Evolutionary conservation across 1,140 invertebrate species (phyloP).

Genomic region (Carcinoscorpius rotundicauda): DNA sequence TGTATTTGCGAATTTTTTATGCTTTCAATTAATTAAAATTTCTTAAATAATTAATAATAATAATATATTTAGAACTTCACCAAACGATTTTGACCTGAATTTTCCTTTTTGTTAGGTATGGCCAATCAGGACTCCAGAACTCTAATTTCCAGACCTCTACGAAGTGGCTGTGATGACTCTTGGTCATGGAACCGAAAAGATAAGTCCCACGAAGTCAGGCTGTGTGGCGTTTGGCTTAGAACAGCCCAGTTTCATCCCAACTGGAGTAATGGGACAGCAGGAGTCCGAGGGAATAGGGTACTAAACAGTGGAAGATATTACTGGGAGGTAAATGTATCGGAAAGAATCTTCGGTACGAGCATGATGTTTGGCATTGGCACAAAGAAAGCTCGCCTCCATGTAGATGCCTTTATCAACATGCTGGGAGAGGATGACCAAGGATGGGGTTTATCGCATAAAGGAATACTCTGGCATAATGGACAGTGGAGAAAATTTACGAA

Average conservation of each 20-base stretch:
- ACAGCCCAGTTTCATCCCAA: constrained; percentile 55
- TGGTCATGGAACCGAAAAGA: constrained; percentile 52
- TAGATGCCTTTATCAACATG: constrained; percentile 52
- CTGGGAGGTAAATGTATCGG: constrained; percentile 53
- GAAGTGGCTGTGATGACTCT: constrained; percentile 41
- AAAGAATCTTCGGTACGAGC: constrained; percentile 56
- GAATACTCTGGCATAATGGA: constrained; percentile 53
- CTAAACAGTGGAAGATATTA: constrained; percentile 52
- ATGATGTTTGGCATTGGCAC: constrained; percentile 67
- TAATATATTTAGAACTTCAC: too few relatives aligned
- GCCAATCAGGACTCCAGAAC: too few relatives aligned
- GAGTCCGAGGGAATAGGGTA: constrained; percentile 46
- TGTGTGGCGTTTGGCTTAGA: constrained; percentile 39
- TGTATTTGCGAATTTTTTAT: too few relatives aligned
- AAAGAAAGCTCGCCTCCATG: constrained; percentile 45
- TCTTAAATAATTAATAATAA: too few relatives aligned
- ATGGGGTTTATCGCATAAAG: constrained; percentile 63
- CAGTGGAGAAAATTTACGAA: constrained; percentile 46
- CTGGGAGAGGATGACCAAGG: constrained; percentile 54
- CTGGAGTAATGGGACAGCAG: constrained; percentile 61
- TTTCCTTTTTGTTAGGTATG: too few relatives aligned
- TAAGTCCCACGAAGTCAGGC: constrained; percentile 48
- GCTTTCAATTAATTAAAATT: too few relatives aligned
- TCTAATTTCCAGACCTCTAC: too few relatives aligned
- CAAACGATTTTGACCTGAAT: too few relatives aligned